A percentile compares a stretch with the other conserved stretches of the same genome.
Evolutionary conservation across 2,797 vertebrate species (phyloP).

Genomic region (Syndactyla subalaris): DNA sequence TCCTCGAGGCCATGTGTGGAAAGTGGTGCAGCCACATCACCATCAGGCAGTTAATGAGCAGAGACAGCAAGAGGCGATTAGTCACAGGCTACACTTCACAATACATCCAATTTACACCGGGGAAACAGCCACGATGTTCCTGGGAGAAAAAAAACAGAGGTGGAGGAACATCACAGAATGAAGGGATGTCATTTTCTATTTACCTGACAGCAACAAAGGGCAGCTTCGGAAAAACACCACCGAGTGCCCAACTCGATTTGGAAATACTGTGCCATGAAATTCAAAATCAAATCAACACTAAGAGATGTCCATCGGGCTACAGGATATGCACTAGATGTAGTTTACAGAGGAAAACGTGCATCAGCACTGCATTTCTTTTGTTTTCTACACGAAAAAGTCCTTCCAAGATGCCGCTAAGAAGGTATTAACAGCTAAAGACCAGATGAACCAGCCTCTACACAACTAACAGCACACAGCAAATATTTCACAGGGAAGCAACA

Average conservation of each 20-base stretch:
- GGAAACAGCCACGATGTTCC: slow-evolving; percentile 6
- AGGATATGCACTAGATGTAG: background rate
- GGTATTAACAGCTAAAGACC: background rate
- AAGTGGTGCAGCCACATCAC: slow-evolving; percentile 35
- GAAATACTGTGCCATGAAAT: background rate
- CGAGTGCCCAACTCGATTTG: background rate
- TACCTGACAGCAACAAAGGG: background rate
- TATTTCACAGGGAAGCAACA: background rate
- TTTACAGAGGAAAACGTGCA: background rate
- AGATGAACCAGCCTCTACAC: background rate
- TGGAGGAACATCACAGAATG: background rate
- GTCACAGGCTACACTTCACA: slow-evolving; percentile 62
- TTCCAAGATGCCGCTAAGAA: background rate
- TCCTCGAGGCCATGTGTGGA: slow-evolving; percentile 15
- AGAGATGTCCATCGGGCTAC: background rate
- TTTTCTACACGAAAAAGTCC: background rate
- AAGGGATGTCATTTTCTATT: slow-evolving; percentile 24
- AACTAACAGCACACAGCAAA: background rate
- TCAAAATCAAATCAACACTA: background rate
- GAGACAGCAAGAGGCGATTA: slow-evolving; percentile 68
- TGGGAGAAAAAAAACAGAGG: background rate
- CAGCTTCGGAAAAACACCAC: background rate
- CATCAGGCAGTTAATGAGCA: slow-evolving; percentile 39
- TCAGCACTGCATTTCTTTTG: background rate
- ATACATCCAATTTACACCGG: background rate